phyloP scores from a whole-genome alignment of 1,140 invertebrate genomes.

The Orchestia grillus region DNA sequence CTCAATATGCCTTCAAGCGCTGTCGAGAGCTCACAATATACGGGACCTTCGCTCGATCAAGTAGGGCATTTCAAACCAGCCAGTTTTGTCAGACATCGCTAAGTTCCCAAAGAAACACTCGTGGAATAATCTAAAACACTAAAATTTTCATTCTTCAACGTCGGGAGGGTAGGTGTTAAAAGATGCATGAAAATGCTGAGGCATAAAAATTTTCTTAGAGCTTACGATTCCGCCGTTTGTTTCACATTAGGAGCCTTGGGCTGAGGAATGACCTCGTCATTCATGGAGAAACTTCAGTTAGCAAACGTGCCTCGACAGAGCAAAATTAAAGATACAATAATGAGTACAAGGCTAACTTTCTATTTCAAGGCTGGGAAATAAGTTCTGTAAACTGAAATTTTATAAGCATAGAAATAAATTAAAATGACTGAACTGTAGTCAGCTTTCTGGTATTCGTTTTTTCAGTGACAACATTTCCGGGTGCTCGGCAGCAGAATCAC shows the following conservation, averaged over 20 bases:
- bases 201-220: neutral
- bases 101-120: neutral
- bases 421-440: neutral
- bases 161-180: neutral
- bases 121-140: neutral
- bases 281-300: neutral
- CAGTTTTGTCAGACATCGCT: neutral
- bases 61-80: neutral
- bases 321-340: neutral
- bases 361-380: neutral
- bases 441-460: neutral
- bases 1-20: neutral
- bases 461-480: neutral
- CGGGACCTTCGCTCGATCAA: neutral
- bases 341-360: neutral
- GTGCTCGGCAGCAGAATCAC: neutral
- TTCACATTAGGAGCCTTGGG: neutral
- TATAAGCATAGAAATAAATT: neutral
- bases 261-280: neutral
- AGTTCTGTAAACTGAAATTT: neutral
- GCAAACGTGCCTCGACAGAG: neutral
- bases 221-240: neutral
- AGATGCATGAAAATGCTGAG: neutral
- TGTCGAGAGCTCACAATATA: neutral
- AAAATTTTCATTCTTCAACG: neutral